Conservation (phyloP, 2,113 vertebrate genomes). For the Pseudorasbora parva region DNA sequence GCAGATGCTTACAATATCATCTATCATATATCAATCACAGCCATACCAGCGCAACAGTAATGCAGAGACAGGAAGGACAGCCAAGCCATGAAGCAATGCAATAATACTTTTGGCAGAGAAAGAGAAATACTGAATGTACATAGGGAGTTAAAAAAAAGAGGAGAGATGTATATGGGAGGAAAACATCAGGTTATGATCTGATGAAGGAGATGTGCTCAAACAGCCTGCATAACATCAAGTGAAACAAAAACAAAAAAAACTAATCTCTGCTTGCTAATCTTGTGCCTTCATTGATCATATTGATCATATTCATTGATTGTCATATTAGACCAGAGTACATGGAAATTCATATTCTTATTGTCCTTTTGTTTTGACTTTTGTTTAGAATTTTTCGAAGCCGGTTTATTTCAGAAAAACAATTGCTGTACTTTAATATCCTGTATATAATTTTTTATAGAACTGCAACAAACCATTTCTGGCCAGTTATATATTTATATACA, state of each 20-base stretch:
- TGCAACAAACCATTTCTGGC: no score
- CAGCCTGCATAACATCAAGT: not conserved
- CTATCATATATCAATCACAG: slow-evolving; percentile 40
- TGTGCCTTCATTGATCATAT: not conserved
- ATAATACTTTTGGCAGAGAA: slow-evolving; percentile 4
- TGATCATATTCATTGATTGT: no score
- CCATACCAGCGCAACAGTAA: not conserved
- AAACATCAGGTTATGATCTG: not conserved
- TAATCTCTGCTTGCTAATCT: not conserved
- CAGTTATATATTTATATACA: no score
- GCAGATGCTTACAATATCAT: slow-evolving; percentile 35
- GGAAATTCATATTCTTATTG: not conserved
- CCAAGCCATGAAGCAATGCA: not conserved
- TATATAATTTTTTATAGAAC: no score
- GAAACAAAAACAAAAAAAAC: not conserved
- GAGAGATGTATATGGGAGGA: not conserved
- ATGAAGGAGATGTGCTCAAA: not conserved
- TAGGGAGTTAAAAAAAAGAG: not conserved
- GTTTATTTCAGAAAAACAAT: not conserved
- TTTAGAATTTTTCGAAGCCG: not conserved
- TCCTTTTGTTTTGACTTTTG: not conserved
- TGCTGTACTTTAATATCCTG: not conserved
- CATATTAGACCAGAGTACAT: not conserved
- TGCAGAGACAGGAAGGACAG: not conserved
- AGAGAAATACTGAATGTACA: not conserved